Evolutionary conservation across 2,113 vertebrate species (phyloP).

Genomic region (Oenanthe melanoleuca): DNA sequence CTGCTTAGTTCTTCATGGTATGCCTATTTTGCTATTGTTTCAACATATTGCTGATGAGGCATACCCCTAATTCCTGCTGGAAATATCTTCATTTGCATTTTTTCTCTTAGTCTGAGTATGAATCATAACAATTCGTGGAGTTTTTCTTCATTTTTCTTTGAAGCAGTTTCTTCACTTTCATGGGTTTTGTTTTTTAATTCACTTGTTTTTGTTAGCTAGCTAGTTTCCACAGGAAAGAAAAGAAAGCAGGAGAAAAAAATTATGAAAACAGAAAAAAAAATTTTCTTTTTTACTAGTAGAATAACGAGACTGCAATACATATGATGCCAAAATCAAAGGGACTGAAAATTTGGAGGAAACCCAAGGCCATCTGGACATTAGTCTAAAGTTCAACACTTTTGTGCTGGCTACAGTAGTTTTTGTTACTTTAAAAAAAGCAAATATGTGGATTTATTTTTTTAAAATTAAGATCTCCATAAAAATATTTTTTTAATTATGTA

Average conservation of each 20-base stretch:
- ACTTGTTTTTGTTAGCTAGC: background rate
- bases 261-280: background rate
- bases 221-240: background rate
- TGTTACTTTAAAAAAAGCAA: background rate
- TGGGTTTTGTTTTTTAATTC: background rate
- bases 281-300: background rate
- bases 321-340: background rate
- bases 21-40: background rate
- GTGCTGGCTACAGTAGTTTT: background rate
- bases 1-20: background rate
- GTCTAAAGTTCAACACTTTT: conserved; percentile 4
- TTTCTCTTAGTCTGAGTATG: background rate
- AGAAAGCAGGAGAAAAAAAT: background rate
- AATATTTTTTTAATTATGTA: background rate
- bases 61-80: background rate
- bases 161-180: background rate
- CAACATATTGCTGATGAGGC: background rate
- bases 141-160: background rate
- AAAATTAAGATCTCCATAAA: background rate
- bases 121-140: background rate
- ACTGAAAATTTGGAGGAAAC: conserved; percentile 9
- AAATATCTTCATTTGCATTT: background rate
- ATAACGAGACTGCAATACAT: background rate
- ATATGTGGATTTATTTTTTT: background rate
- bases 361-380: conserved; percentile 7